Percentiles rank a stretch among this genome's conserved stretches.
Evolutionary conservation across 1,140 invertebrate species (phyloP).

Genomic region (Trialeurodes vaporariorum): DNA sequence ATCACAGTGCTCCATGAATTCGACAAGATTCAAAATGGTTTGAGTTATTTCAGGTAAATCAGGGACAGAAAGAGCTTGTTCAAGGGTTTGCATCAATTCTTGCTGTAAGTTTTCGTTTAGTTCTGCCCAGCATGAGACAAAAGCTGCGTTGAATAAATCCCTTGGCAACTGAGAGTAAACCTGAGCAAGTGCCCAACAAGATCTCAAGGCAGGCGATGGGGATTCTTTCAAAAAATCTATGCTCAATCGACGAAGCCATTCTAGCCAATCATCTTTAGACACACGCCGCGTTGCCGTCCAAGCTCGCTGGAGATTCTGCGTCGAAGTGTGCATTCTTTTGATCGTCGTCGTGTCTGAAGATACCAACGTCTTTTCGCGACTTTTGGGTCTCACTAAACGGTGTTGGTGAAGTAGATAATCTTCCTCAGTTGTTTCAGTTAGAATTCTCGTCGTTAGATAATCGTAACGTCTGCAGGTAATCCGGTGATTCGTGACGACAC

Average conservation of each 20-base stretch:
- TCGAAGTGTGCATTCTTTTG: conserved; percentile 68
- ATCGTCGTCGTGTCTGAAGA: conserved; percentile 55
- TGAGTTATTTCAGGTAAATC: conserved; percentile 96
- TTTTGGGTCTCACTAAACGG: conserved; percentile 42
- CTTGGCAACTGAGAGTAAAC: conserved; percentile 85
- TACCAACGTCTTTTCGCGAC: conserved; percentile 44
- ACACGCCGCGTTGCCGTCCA: conserved; percentile 83
- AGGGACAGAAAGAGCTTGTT: conserved; percentile 81
- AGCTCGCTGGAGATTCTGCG: conserved; percentile 70
- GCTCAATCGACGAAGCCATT: conserved; percentile 85
- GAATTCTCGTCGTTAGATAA: conserved; percentile 51
- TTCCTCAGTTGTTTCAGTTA: conserved; percentile 51
- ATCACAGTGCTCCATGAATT: conserved; percentile 99
- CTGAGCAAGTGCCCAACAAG: conserved; percentile 85
- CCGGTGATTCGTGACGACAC: conserved; percentile 67
- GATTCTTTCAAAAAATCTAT: conserved; percentile 92
- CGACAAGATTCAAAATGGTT: conserved; percentile 91
- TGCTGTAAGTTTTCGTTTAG: conserved; percentile 66
- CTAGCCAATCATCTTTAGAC: conserved; percentile 96
- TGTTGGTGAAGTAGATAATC: conserved; percentile 45
- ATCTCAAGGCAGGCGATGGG: conserved; percentile 79
- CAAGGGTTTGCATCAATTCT: conserved; percentile 75
- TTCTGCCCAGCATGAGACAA: conserved; percentile 98
- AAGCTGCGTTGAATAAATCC: conserved; percentile 96
- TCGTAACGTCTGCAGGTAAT: conserved; percentile 75